phyloP scores from a whole-genome alignment of 2,797 vertebrate genomes.

The Typhlichthys eigenmanni region DNA sequence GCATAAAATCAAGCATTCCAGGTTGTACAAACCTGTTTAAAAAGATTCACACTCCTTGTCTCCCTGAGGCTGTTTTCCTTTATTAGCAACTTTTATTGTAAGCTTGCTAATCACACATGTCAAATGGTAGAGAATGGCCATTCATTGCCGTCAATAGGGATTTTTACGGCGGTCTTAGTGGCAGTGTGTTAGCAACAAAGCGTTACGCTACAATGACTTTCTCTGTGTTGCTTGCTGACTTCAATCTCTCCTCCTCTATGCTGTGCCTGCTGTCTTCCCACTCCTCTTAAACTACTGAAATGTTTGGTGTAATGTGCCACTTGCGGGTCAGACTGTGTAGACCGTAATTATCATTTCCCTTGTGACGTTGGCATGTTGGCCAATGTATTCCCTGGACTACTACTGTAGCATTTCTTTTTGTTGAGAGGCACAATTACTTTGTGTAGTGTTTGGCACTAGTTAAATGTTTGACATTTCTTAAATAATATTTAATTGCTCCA shows the following conservation, averaged over 20 bases:
- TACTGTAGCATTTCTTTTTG: neutral
- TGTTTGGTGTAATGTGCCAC: neutral
- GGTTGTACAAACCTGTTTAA: conserved; percentile 7
- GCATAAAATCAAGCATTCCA: neutral
- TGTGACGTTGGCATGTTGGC: neutral
- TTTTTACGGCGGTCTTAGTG: conserved; percentile 57
- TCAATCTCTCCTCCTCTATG: conserved; percentile 1
- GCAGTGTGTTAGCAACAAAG: conserved; percentile 45
- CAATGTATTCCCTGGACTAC: conserved; percentile 6
- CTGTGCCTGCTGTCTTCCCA: neutral
- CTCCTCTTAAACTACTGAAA: conserved; percentile 21
- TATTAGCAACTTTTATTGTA: conserved; percentile 39
- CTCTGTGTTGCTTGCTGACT: conserved; percentile 18
- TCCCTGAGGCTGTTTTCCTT: conserved; percentile 34
- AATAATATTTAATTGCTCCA: conserved; percentile 1
- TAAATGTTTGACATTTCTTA: neutral
- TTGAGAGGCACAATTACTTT: conserved; percentile 21
- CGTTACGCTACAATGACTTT: conserved; percentile 27
- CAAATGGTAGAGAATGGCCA: conserved; percentile 58
- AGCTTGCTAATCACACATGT: conserved; percentile 65
- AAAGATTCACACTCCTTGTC: neutral
- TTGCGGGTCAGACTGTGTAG: neutral
- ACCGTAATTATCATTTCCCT: conserved; percentile 12
- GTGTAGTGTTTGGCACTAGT: conserved; percentile 14
- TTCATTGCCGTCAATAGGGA: conserved; percentile 65